A percentile compares a stretch with the other conserved stretches of the same genome.
phyloP scores from a whole-genome alignment of 1,140 invertebrate genomes.

The Dryas iulia region DNA sequence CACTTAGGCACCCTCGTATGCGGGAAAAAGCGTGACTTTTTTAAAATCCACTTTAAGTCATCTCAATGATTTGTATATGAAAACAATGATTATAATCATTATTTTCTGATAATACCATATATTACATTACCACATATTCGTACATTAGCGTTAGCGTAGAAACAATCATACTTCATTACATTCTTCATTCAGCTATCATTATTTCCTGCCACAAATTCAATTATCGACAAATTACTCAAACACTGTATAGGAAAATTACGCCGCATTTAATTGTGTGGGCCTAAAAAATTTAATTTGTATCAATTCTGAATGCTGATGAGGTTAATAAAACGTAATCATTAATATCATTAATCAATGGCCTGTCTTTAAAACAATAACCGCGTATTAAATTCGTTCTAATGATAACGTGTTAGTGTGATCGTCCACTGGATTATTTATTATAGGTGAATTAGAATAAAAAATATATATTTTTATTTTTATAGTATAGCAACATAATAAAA shows the following conservation, averaged over 20 bases:
- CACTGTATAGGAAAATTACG: slow-evolving; percentile 19
- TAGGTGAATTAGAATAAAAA: too few species aligned
- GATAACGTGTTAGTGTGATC: slow-evolving; percentile 15
- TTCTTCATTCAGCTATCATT: slow-evolving; percentile 10
- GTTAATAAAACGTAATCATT: slow-evolving; percentile 40
- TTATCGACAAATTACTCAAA: slow-evolving; percentile 27
- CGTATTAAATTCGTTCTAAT: slow-evolving; percentile 29
- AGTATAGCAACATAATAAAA: too few species aligned
- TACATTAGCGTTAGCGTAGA: neutral
- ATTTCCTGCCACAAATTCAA: slow-evolving; percentile 17
- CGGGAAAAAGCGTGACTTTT: too few species aligned
- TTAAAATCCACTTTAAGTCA: too few species aligned
- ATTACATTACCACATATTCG: neutral
- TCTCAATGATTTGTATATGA: too few species aligned
- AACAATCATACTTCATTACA: neutral
- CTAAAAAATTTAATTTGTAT: slow-evolving; percentile 44
- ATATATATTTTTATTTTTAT: too few species aligned
- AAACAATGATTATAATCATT: neutral
- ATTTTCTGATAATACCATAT: neutral
- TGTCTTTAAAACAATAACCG: slow-evolving; percentile 73
- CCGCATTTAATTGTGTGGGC: slow-evolving; percentile 22
- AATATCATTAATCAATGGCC: slow-evolving; percentile 60
- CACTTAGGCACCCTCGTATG: too few species aligned
- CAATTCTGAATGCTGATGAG: slow-evolving; percentile 31
- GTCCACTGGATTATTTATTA: neutral